Evolutionary conservation across 2,113 vertebrate species (phyloP).

Genomic region (Panurus biarmicus): DNA sequence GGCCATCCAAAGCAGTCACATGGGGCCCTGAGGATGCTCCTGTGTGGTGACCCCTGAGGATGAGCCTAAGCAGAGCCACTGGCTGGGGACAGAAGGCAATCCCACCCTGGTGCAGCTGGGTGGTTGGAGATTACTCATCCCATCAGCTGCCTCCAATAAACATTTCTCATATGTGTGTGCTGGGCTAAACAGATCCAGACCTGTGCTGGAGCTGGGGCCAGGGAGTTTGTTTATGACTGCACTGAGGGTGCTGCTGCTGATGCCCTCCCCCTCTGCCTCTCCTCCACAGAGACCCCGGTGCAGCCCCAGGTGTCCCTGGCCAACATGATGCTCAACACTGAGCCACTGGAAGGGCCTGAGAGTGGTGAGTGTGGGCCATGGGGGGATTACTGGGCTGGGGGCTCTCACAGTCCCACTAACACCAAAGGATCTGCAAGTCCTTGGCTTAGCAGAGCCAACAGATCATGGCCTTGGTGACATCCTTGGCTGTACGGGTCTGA

Average conservation of each 20-base stretch:
- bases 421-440: not conserved
- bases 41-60: fast-evolving
- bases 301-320: constrained; percentile 18
- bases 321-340: constrained; percentile 62
- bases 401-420: not conserved
- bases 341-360: constrained; percentile 72
- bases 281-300: not conserved
- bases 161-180: not conserved
- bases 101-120: fast-evolving
- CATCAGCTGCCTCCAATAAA: not conserved
- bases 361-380: constrained; percentile 67
- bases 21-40: not conserved
- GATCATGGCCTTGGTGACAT: not conserved
- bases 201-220: not conserved
- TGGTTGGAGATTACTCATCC: not conserved
- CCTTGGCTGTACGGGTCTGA: fast-evolving
- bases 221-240: not conserved
- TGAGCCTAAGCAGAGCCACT: not conserved
- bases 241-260: not conserved
- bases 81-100: not conserved
- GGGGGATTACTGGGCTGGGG: not conserved
- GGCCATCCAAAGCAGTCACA: not conserved
- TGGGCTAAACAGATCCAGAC: not conserved
- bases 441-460: not conserved
- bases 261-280: not conserved